Evolutionary conservation across 2,888 invertebrate species (phyloP), one percentile per base, ranked within the genome.

Genomic region (Lasioglossum villosulum): DNA sequence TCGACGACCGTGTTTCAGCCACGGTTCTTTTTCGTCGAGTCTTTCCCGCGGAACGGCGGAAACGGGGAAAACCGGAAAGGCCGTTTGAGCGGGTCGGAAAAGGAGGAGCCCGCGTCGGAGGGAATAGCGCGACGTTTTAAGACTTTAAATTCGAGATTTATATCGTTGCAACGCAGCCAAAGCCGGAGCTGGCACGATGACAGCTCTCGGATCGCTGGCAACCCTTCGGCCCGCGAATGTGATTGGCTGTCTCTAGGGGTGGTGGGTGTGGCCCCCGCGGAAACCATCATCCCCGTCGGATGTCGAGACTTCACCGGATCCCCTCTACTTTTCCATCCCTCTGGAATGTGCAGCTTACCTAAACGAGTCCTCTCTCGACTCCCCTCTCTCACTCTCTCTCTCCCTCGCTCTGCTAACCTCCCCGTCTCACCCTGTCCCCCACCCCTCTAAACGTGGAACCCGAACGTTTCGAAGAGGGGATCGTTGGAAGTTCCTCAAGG

Each of bases 171-270:
- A 86, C 85, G 84, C 88, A 63, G 83, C 66, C 85, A 86, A 86
- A 88, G 85, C 86, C 78, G 78, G 76, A 70, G 45, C 88, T 76
- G 86, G 87, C 84, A 86, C 87, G 88, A 86, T 91, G 91, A 91
- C 91, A 91, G 90, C 91, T 89, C 87, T 87, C 89, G 91, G 83
- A 88, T 89, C 89, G 89, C 80, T 88, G 90, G 89, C 90, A 88
- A 83, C 90, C 91, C 87, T 88, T 91, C 89, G 84, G 78, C 73
- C 83, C 73, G 70, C 75, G 82, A 83, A 89, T 78, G 86, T 72
- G 89, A 91, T 91, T 91, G 91, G 91, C 82, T 87, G 91, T 89
- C 90, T 90, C 91, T 80, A 88, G 89, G 91, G 91, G 92, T 90
- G 89, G 91, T 91, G 86, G 91, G 91, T 92, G 91, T 92, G 91